Base-by-base conservation (phyloP, 2,888 invertebrate species). In the Mesopsocus fuscifrons region DNA sequence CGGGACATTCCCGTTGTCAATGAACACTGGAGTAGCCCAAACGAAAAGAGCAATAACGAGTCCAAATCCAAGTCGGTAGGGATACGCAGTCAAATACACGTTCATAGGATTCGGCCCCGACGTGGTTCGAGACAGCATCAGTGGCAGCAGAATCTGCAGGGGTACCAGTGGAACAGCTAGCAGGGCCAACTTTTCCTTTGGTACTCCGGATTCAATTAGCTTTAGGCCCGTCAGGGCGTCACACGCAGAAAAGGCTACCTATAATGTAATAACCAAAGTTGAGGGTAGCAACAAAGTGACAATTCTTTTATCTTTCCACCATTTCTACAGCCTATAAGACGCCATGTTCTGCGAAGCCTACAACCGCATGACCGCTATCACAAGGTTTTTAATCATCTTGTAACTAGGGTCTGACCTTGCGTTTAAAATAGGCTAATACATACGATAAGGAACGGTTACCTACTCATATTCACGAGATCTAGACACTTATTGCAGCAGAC, bases 141-240 rank as follows among this genome's bases (percentile, higher is more conserved):
- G 63, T 3, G 98, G 97, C 57, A 98, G 67, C 41, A 94, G 56
- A 45, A 94, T 85, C 64, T 97, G 95, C 34, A 98, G 66, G 9
- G 98, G 95, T 41, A 92, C 83, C 58, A 98, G 65, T 11, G 95
- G 94, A 30, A 98, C 75, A 1, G 88, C 89, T 55, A 99, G 68
- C 44, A 97, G 63, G 0, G 95, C 97, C 44, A 98, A 64, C 52
- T 84, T 82, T 59, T 97, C 97, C 55, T 91, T 88, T 0, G 94
- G 91, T 41, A 99, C 84, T 11, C 98, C 98, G 20, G 83, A 83
- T 61, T 95, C 97, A 1, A 97, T 84, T 41, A 99, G 65, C 62
- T 98, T 98, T 47, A 98, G 66, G 2, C 87, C 82, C 16, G 95
- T 88, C 1, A 97, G 87, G 17, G 88, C 82, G 65, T 98, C 98